A percentile compares a stretch with the other conserved stretches of the same genome.
These are phyloP conservation scores for Drosophila kikkawai DNA, from an alignment of 1,140 invertebrate species.

Conservation along the genomic window DNA sequence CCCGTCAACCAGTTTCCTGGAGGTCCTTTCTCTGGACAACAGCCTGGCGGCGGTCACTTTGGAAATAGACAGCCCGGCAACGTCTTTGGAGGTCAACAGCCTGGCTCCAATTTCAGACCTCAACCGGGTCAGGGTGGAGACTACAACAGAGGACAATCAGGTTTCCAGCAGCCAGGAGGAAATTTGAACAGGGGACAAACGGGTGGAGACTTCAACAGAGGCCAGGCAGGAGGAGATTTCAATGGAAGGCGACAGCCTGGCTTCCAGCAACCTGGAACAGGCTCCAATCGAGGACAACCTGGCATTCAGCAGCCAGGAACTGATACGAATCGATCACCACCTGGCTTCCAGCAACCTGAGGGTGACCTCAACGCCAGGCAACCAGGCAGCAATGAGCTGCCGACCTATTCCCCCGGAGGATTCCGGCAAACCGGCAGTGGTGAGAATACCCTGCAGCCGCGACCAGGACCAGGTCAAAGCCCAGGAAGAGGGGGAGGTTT, in stretches of 20 bases:
- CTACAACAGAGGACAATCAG: conserved; percentile 9
- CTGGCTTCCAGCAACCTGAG: conserved; percentile 14
- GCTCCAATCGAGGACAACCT: background rate
- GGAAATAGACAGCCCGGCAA: background rate
- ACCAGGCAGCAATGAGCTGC: background rate
- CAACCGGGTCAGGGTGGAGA: background rate
- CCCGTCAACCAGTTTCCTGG: background rate
- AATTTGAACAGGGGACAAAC: conserved; percentile 6
- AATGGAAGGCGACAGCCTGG: background rate
- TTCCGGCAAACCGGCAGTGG: conserved; percentile 5
- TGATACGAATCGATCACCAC: background rate
- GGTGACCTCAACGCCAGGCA: background rate
- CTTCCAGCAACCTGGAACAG: conserved; percentile 11
- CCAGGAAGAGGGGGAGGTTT: background rate
- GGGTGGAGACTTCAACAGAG: conserved; percentile 1
- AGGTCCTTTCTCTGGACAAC: background rate
- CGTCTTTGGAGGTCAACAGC: background rate
- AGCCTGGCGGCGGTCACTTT: conserved; percentile 6
- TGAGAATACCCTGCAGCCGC: conserved; percentile 11
- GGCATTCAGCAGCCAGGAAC: conserved; percentile 12
- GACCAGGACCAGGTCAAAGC: conserved; percentile 3
- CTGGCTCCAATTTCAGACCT: conserved; percentile 1
- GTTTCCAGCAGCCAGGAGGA: conserved; percentile 14
- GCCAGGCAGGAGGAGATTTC: background rate
- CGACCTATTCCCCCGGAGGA: conserved; percentile 2